Percentiles rank a stretch among this genome's conserved stretches.
Evolutionary conservation across 2,113 vertebrate species (phyloP).

Genomic region (Xiphophorus maculatus): DNA sequence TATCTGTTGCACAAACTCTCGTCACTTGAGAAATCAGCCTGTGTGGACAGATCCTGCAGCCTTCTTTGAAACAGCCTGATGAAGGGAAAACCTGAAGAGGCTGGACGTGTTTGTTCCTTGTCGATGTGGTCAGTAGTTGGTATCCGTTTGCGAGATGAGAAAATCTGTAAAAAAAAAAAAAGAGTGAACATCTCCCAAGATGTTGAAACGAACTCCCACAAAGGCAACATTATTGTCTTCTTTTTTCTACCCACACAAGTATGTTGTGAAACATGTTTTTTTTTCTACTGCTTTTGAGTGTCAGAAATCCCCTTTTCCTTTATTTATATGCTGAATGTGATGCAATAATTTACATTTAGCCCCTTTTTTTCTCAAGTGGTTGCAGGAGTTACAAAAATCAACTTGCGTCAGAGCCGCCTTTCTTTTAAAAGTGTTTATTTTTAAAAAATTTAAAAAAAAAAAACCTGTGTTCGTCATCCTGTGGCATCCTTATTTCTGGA

Average conservation of each 20-base stretch:
- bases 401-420: background rate
- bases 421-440: background rate
- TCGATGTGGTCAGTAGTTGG: background rate
- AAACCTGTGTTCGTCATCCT: too few species aligned
- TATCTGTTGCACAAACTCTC: constrained; percentile 11
- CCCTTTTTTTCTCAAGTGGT: background rate
- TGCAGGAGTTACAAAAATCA: background rate
- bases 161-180: background rate
- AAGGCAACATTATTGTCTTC: background rate
- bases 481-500: background rate
- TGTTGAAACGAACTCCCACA: constrained; percentile 32
- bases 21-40: constrained; percentile 17
- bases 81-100: background rate
- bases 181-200: background rate
- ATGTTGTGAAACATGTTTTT: background rate
- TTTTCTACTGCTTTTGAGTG: background rate
- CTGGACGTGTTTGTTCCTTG: background rate
- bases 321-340: background rate
- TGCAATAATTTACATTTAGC: background rate
- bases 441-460: too few species aligned
- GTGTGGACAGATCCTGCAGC: background rate
- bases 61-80: background rate
- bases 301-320: background rate
- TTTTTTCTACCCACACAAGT: background rate
- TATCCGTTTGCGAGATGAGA: background rate